A percentile compares a stretch with the other conserved stretches of the same genome.
Conservation (phyloP, 2,888 invertebrate genomes). For the Caenorhabditis auriculariae region DNA sequence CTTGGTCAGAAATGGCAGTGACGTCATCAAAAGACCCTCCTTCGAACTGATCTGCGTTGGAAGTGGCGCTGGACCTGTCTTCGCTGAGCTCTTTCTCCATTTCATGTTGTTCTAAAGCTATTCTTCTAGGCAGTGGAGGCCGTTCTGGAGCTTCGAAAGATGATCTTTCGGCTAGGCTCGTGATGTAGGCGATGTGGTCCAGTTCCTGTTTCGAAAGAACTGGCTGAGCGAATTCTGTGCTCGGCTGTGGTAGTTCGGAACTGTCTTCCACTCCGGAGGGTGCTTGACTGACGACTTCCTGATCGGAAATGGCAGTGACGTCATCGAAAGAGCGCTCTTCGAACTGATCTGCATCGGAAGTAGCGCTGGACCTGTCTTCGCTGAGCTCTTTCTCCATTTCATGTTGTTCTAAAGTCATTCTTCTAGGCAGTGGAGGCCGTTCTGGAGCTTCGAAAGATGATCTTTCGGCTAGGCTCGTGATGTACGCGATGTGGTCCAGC, state of each 20-base stretch:
- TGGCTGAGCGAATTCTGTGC: constrained; percentile 1
- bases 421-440: not conserved
- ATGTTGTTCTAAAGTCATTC: not conserved
- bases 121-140: not conserved
- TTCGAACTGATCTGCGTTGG: no score
- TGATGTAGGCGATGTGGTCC: constrained; percentile 18
- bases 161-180: constrained; percentile 11
- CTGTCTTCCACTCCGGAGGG: no score
- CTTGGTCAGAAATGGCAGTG: no score
- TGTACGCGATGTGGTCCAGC: constrained; percentile 1
- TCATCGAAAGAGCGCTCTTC: constrained; percentile 3
- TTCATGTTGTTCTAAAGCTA: no score
- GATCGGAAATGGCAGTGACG: no score
- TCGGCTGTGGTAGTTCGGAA: no score
- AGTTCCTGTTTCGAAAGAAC: constrained; percentile 6
- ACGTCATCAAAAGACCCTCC: no score
- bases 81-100: constrained; percentile 1
- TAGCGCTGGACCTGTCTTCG: constrained; percentile 12
- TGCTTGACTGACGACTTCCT: no score
- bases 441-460: not conserved
- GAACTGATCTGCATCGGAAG: constrained; percentile 24
- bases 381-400: not conserved
- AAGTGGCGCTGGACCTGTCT: not conserved
- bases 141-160: not conserved
- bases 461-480: not conserved